Evolutionary conservation across 2,888 invertebrate genomes (phyloP), one percentile per base, ranked within the genome.

Genomic region (Ochropleura leucogaster): DNA sequence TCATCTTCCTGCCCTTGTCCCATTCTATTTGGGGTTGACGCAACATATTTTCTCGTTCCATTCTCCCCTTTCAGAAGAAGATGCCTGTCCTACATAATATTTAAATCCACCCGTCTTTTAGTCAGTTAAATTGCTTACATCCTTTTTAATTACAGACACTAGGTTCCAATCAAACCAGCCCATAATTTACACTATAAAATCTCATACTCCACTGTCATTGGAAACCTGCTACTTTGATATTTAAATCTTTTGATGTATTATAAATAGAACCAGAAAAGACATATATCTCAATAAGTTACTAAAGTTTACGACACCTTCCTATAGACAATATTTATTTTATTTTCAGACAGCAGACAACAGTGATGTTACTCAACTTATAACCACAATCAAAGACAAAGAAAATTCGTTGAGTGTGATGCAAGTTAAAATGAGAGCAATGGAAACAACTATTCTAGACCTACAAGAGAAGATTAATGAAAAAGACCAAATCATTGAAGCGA

Each of bases 401-500:
- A 96, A 95, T 88, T 89, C 90, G 46, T 84, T 96, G 30, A 95
- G 92, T 91, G 88, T 95, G 9, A 92, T 96, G 89, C 95, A 96
- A 89, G 93, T 95, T 0, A 96, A 95, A 88, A 93, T 96, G 87
- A 96, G 90, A 87, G 98, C 98, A 87, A 96, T 98, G 91, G 98
- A 98, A 93, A 97, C 97, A 12, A 97, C 97, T 79, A 97, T 99
- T 66, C 93, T 99, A 82, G 99, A 99, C 92, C 96, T 98, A 68
- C 98, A 98, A 93, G 99, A 98, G 91, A 97, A 97, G 93, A 96
- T 98, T 6, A 97, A 97, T 89, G 98, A 98, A 93, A 98, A 98
- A 92, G 98, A 98, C 93, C 98, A 98, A 89, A 98, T 98, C 68
- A 98, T 98, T 89, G 97, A 98, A 92, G 97, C 98, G 8, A 97